Evolutionary conservation across 2,797 vertebrate species (phyloP).

Genomic region (Decapterus maruadsi): DNA sequence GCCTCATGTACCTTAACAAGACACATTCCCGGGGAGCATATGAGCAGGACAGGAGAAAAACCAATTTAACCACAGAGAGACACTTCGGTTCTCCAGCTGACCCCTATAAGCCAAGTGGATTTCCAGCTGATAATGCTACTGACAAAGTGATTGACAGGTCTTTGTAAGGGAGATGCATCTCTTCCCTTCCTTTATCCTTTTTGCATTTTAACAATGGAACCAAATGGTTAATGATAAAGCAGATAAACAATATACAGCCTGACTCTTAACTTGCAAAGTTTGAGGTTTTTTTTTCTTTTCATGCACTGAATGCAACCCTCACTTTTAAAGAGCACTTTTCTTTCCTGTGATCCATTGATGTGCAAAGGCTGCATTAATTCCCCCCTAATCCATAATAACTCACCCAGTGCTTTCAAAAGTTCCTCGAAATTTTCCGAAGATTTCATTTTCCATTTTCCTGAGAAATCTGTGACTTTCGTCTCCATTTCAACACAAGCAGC

Average conservation of each 20-base stretch:
- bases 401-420: constrained; percentile 91
- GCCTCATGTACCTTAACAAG: constrained; percentile 14
- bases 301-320: neutral
- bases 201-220: constrained; percentile 28
- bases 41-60: constrained; percentile 3
- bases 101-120: constrained; percentile 42
- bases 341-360: neutral
- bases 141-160: constrained; percentile 44
- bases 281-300: neutral
- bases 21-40: constrained; percentile 8
- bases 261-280: neutral
- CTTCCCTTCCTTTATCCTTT: constrained; percentile 8
- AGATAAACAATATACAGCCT: neutral
- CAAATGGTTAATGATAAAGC: constrained; percentile 32
- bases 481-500: constrained; percentile 62
- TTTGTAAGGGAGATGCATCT: constrained; percentile 24
- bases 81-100: constrained; percentile 31
- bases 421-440: constrained; percentile 95
- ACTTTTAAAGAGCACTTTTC: neutral
- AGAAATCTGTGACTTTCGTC: constrained; percentile 87
- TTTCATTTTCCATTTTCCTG: constrained; percentile 94
- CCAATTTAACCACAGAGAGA: constrained; percentile 40
- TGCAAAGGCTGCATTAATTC: neutral
- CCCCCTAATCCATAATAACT: constrained; percentile 68
- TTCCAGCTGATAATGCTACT: constrained; percentile 36